Evolutionary conservation across 2,113 vertebrate genomes (phyloP).

Genomic region (Takifugu bimaculatus): DNA sequence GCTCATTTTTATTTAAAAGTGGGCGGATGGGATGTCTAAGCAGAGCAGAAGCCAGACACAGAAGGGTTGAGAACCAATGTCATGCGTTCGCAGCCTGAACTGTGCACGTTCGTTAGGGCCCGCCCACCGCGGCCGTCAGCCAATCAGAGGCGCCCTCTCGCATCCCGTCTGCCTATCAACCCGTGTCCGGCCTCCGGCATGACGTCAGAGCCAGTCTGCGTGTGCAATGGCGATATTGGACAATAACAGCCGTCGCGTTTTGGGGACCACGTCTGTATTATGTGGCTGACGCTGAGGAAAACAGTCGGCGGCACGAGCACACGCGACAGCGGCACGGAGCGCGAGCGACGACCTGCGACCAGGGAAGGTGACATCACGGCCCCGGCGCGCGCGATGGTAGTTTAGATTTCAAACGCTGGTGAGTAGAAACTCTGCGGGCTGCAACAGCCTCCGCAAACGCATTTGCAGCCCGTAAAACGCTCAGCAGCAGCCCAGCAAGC

Average conservation of each 20-base stretch:
- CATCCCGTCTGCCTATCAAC: conserved; percentile 60
- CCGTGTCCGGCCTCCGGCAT: conserved; percentile 42
- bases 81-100: background rate
- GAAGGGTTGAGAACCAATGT: too few species aligned
- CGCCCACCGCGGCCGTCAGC: conserved; percentile 38
- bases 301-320: conserved; percentile 34
- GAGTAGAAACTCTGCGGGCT: conserved; percentile 1
- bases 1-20: too few species aligned
- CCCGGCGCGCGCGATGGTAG: conserved; percentile 54
- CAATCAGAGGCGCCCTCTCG: conserved; percentile 41
- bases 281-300: conserved; percentile 53
- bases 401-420: conserved; percentile 42
- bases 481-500: conserved; percentile 14
- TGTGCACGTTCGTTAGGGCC: background rate
- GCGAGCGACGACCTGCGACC: conserved; percentile 39
- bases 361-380: conserved; percentile 31
- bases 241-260: conserved; percentile 65
- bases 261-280: conserved; percentile 58
- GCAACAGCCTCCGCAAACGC: background rate
- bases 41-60: too few species aligned
- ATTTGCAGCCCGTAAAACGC: conserved; percentile 10
- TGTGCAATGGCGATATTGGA: conserved; percentile 74
- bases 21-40: too few species aligned
- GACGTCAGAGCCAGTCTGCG: conserved; percentile 65
- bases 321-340: conserved; percentile 23